phyloP scores from a whole-genome alignment of 1,140 invertebrate genomes.

The Drosophila nikananu region DNA sequence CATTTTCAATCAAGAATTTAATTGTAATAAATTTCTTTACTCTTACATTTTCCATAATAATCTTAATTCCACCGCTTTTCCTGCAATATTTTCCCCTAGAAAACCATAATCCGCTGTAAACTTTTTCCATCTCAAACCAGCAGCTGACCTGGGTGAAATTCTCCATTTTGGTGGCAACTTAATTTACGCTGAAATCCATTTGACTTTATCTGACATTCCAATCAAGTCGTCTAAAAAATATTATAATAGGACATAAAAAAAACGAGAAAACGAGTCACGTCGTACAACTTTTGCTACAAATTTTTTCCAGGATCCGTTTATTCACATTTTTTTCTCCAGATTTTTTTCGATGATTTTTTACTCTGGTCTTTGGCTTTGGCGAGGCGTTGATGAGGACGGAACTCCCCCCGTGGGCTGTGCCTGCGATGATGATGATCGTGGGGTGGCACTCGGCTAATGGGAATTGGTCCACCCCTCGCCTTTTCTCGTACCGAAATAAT shows the following conservation, averaged over 20 bases:
- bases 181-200: slow-evolving; percentile 84
- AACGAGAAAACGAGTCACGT: slow-evolving; percentile 71
- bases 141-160: slow-evolving; percentile 56
- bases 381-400: slow-evolving; percentile 54
- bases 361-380: slow-evolving; percentile 16
- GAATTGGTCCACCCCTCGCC: slow-evolving; percentile 68
- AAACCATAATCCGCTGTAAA: slow-evolving; percentile 7
- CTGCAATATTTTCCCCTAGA: not conserved
- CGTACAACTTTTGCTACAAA: slow-evolving; percentile 81
- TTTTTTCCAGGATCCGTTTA: slow-evolving; percentile 64
- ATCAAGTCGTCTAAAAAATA: slow-evolving; percentile 79
- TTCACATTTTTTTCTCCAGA: slow-evolving; percentile 36
- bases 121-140: slow-evolving; percentile 13
- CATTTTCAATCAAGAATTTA: not conserved
- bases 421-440: slow-evolving; percentile 61
- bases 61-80: not conserved
- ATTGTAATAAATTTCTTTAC: too few relatives aligned
- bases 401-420: slow-evolving; percentile 16
- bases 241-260: slow-evolving; percentile 44
- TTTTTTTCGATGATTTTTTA: slow-evolving; percentile 43
- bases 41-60: too few relatives aligned
- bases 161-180: slow-evolving; percentile 74
- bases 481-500: slow-evolving; percentile 80
- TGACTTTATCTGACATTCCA: slow-evolving; percentile 85
- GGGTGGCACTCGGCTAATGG: slow-evolving; percentile 71